Base-by-base conservation (phyloP, 1,140 invertebrate species). In the Andricus grossulariae region DNA sequence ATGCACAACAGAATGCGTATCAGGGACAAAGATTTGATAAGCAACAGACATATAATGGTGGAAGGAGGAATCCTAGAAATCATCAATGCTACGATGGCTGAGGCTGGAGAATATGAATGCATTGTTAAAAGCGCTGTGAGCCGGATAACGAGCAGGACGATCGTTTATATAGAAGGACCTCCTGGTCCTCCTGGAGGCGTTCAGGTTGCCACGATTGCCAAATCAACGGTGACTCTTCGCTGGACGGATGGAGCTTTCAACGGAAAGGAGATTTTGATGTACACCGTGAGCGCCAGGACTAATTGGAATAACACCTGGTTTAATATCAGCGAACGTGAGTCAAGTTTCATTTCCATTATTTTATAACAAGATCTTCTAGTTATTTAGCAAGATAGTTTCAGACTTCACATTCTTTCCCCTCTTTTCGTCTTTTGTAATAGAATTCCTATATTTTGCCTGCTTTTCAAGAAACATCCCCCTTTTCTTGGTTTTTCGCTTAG, bases 211-310 rank as follows among this genome's bases (percentile, higher is more conserved):
- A 94, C 95, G 80, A 94, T 97, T 25, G 93, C 94, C 21, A 95
- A 95, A 83, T 95, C 93, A 25, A 95, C 95, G 8, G 96, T 96
- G 0, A 94, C 93, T 1, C 91, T 99, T 51, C 93, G 95, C 81
- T 99, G 97, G 97, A 97, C 96, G 0, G 97, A 98, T 90, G 97
- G 97, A 25, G 95, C 96, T 25, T 93, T 93, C 15, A 97, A 98
- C 91, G 97, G 97, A 0, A 93, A 93, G 75, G 93, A 92, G 1
- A 96, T 98, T 75, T 91, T 90, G 1, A 92, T 93, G 75, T 99
- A 98, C 85, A 93, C 93, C 1, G 93, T 99, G 49, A 94, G 96
- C 83, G 97, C 95, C 3, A 93, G 95, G 75, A 98, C 97, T 15
- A 96, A 97, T 80, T 98, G 95, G 94, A 97, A 97, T 89, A 91